phyloP scores from a whole-genome alignment of 2,888 invertebrate species.

The Pyrocoelia pectoralis region DNA sequence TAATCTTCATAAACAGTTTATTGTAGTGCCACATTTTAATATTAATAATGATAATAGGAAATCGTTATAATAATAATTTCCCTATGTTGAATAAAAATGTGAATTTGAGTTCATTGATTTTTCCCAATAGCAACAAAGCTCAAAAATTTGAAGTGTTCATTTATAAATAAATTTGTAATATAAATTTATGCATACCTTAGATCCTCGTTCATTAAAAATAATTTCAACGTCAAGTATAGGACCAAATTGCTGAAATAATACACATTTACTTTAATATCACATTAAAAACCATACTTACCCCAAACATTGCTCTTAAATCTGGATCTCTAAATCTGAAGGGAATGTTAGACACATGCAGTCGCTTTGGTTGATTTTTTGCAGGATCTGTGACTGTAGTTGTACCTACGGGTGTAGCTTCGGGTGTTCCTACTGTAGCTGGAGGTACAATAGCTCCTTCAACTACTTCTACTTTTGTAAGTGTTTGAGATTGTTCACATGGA shows the following conservation, averaged over 20 bases:
- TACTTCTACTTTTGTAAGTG: constrained; percentile 70
- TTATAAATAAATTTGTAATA: constrained; percentile 10
- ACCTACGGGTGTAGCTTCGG: constrained; percentile 61
- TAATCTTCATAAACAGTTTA: no score
- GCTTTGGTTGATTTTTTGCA: constrained; percentile 83
- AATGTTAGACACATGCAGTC: constrained; percentile 99
- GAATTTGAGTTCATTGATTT: background rate
- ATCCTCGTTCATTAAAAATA: constrained; percentile 99
- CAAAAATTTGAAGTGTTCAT: constrained; percentile 21
- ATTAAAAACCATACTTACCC: constrained; percentile 74
- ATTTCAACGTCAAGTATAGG: constrained; percentile 99
- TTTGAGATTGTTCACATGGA: constrained; percentile 59
- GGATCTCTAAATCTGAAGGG: constrained; percentile 99
- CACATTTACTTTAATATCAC: no score
- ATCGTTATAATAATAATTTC: constrained; percentile 15
- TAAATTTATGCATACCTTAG: constrained; percentile 84
- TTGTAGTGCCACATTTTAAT: no score
- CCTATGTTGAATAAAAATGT: constrained; percentile 16
- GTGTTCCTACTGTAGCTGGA: constrained; percentile 61
- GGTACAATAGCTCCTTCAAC: constrained; percentile 49
- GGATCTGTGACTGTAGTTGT: constrained; percentile 63
- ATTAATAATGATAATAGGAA: background rate
- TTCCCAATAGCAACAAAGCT: constrained; percentile 38
- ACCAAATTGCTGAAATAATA: constrained; percentile 92
- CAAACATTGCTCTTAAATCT: constrained; percentile 97